Percentiles rank a stretch among this genome's conserved stretches.
phyloP scores from a whole-genome alignment of 64 coral and sea anemone genomes.

The Dendrophyllia cribrosa region DNA sequence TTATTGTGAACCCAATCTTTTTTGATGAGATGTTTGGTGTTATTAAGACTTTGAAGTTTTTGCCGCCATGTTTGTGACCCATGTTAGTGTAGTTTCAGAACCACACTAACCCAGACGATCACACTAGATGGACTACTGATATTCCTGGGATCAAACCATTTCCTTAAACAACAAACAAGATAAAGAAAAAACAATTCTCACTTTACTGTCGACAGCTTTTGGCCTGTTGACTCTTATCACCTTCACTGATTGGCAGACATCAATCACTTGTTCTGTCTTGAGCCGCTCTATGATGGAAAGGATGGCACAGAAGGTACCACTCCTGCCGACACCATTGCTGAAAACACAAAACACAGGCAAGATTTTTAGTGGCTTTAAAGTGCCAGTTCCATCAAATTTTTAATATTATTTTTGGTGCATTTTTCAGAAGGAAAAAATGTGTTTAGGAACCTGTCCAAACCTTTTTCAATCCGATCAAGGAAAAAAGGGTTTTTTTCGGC shows the following conservation, averaged over 20 bases:
- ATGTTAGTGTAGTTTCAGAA: too few species aligned
- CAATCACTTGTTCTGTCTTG: slow-evolving; percentile 17
- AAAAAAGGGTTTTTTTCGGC: too few species aligned
- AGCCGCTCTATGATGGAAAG: background rate
- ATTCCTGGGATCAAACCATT: background rate
- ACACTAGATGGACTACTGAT: too few species aligned
- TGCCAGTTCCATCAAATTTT: background rate
- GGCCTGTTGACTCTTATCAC: background rate
- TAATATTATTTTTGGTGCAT: background rate
- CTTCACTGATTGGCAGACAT: background rate
- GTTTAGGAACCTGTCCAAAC: too few species aligned
- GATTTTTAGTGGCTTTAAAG: background rate
- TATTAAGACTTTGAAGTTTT: too few species aligned
- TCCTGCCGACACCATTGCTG: background rate
- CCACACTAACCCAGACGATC: too few species aligned
- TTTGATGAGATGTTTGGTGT: too few species aligned
- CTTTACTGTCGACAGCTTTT: background rate
- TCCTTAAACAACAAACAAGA: background rate
- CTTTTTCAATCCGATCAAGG: too few species aligned
- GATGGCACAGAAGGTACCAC: slow-evolving; percentile 9
- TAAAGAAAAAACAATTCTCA: background rate
- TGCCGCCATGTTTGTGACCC: too few species aligned
- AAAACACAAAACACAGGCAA: background rate
- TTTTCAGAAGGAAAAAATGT: too few species aligned
- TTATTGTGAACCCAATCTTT: too few species aligned